phyloP scores from a whole-genome alignment of 2,113 vertebrate species.

The Ovibos moschatus region DNA sequence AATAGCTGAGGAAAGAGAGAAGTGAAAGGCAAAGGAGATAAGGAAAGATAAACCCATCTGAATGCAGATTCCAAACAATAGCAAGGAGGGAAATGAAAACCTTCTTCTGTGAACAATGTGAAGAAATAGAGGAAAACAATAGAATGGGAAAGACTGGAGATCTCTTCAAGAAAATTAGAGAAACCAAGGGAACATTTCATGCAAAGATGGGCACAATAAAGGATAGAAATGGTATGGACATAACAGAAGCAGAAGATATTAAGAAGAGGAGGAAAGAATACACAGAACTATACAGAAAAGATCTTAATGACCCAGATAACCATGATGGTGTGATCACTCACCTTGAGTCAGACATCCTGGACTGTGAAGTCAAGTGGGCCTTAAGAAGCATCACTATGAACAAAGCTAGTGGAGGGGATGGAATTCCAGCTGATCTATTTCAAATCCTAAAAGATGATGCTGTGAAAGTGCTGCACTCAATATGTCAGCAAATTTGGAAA shows the following conservation, averaged over 20 bases:
- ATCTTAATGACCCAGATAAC: not conserved
- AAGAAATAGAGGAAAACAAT: not conserved
- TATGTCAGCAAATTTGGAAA: not conserved
- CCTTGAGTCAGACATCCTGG: not conserved
- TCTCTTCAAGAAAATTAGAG: not conserved
- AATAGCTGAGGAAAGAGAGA: not conserved
- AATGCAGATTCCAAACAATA: not conserved
- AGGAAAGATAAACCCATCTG: not conserved
- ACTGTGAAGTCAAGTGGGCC: not conserved
- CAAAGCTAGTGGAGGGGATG: not conserved
- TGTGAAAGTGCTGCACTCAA: not conserved
- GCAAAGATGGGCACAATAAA: not conserved
- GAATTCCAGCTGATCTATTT: not conserved
- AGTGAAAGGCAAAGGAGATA: not conserved
- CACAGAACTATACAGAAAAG: not conserved
- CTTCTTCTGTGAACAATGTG: not conserved
- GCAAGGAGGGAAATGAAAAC: not conserved
- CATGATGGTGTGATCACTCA: not conserved
- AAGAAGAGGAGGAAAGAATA: not conserved
- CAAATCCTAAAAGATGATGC: not conserved
- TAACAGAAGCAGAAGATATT: not conserved
- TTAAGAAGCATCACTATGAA: not conserved
- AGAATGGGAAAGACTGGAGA: not conserved
- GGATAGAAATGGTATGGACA: not conserved
- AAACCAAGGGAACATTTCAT: not conserved